Base-by-base conservation (phyloP, 2,797 vertebrate species). In the Scleropages formosus region DNA sequence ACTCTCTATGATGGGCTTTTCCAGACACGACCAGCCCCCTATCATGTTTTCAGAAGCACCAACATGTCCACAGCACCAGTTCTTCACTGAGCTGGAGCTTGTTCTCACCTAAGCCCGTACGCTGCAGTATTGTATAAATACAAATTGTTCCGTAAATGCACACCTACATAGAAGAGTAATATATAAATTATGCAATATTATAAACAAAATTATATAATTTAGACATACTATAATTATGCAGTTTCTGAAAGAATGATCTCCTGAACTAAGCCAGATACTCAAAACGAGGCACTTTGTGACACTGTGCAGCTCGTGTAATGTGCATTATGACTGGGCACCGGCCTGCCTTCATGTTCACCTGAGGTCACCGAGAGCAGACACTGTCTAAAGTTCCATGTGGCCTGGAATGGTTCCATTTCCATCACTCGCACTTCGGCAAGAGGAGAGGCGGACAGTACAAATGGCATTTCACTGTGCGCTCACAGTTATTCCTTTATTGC, bases 321-420 rank as follows among this genome's bases (percentile, higher is more conserved):
- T 91, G 88, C 87, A 90, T 87, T 78, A 84, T 81, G 81, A 64
- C 20, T 61, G 62, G 67, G 77, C 75, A 84, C 84, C 77, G 83
- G 85, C 85, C 82, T 76, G 62, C 78, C 69, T 77, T 44, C 62
- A 71, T 84, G 89, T 84, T 88, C 84, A 87, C 87, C 91, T 91
- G 92, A 92, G 91, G 90, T 88, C 83, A 81, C 86, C 75, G 46
- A 80, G 83, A 86, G 87, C 84, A 84, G 76, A 86, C 78, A 6
- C 39, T 31, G 39, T 39, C 31, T 39, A 39, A 6, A 39, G 31
- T 39, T 80, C 80, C 78, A 66, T 81, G 75, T 80, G 75, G 78
- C 76, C 83, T 78, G 82, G 75, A 11, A 1, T 20, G 83, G 82
- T 82, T 69, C 80, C 26, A 51, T 60, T 73, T 27, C 81, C 51